Conservation (phyloP, 2,888 invertebrate species). For the Diaprepes abbreviatus region DNA sequence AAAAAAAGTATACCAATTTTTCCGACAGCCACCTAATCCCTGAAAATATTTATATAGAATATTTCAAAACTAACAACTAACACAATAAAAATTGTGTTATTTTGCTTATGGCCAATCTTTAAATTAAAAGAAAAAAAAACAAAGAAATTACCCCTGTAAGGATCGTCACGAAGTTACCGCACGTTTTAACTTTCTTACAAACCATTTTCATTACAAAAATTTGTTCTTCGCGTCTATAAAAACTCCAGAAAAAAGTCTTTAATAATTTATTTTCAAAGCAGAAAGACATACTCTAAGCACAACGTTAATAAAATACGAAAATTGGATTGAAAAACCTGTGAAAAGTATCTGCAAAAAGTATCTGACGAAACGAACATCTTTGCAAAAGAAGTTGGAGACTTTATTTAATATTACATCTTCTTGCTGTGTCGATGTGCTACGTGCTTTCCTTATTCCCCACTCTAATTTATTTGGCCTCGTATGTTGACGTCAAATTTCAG, state of each 20-base stretch:
- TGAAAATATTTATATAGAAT: too few relatives aligned
- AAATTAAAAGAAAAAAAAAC: too few relatives aligned
- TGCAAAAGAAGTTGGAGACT: too few relatives aligned
- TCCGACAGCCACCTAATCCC: too few relatives aligned
- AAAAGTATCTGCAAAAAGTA: constrained; percentile 8
- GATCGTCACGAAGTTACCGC: too few relatives aligned
- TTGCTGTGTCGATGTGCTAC: constrained; percentile 39
- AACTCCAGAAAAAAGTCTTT: not conserved
- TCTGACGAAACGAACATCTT: constrained; percentile 34
- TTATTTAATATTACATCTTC: constrained; percentile 46
- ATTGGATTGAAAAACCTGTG: not conserved
- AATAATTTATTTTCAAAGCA: not conserved
- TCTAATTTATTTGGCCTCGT: constrained; percentile 64
- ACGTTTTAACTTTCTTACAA: too few relatives aligned
- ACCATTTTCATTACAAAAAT: too few relatives aligned
- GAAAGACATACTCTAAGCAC: not conserved
- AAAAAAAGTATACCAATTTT: too few relatives aligned
- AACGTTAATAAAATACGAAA: not conserved
- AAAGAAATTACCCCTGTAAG: too few relatives aligned
- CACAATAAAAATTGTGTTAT: too few relatives aligned
- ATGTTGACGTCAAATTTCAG: constrained; percentile 59
- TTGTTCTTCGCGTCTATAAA: not conserved
- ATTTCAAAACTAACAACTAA: too few relatives aligned
- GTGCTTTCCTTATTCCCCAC: constrained; percentile 56
- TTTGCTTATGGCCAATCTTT: too few relatives aligned